phyloP scores from a whole-genome alignment of 2,797 vertebrate genomes.

The Margarornis squamiger region DNA sequence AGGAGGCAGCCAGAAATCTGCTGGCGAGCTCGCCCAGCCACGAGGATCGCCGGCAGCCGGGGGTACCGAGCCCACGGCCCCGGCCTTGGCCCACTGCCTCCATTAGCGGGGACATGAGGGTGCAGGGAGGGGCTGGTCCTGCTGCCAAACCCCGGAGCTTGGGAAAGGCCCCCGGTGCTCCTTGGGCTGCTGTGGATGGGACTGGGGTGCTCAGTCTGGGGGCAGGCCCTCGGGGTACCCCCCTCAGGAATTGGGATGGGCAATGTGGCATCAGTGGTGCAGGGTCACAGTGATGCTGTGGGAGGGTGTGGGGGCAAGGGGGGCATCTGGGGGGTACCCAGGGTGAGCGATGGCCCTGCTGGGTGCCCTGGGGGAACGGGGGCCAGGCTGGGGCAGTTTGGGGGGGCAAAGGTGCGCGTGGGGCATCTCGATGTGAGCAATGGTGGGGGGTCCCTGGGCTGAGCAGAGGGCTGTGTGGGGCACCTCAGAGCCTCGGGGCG shows the following conservation, averaged over 20 bases:
- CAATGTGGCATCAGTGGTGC: rapidly evolving
- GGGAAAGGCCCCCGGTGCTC: rapidly evolving
- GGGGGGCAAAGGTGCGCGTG: rapidly evolving
- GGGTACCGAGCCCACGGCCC: background rate
- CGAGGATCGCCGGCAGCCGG: background rate
- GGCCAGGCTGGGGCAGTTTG: background rate
- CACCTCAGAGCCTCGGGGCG: rapidly evolving
- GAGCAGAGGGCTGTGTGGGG: background rate
- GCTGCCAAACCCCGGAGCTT: background rate
- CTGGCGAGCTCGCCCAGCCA: background rate
- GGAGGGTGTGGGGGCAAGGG: background rate
- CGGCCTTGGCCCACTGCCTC: background rate
- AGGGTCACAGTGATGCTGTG: background rate
- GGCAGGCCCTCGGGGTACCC: background rate
- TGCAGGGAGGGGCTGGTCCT: background rate
- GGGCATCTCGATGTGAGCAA: background rate
- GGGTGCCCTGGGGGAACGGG: no score
- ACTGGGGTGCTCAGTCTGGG: rapidly evolving
- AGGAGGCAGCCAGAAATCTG: constrained; percentile 36
- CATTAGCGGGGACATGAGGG: rapidly evolving
- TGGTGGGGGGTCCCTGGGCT: background rate
- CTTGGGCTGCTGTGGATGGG: background rate
- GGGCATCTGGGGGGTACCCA: rapidly evolving
- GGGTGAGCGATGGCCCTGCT: rapidly evolving
- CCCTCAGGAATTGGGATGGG: background rate